Conservation (phyloP, 1,140 invertebrate species). For the Matsumurasca onukii region DNA sequence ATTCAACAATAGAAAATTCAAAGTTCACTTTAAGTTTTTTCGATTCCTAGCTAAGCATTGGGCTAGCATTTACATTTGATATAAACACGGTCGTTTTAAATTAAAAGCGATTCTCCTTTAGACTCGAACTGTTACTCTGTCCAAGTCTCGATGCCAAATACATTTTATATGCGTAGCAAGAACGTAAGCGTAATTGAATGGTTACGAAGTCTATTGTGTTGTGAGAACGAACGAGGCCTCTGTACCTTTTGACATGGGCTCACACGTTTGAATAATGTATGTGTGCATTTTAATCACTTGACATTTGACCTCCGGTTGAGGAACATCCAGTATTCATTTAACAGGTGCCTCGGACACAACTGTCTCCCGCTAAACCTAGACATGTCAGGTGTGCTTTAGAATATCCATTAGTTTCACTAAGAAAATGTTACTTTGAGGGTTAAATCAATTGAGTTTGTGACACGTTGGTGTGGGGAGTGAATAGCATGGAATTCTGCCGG, state of each 20-base stretch:
- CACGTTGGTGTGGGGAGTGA: too few species aligned
- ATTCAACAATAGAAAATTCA: too few species aligned
- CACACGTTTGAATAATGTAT: constrained; percentile 5
- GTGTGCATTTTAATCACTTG: constrained; percentile 17
- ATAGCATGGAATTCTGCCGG: neutral
- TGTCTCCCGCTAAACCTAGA: neutral
- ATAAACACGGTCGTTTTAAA: too few species aligned
- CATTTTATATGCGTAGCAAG: neutral
- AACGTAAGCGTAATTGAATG: neutral
- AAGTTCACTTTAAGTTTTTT: too few species aligned
- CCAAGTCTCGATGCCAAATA: too few species aligned
- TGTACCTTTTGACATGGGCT: constrained; percentile 16
- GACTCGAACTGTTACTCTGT: too few species aligned
- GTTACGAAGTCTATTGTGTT: constrained; percentile 1
- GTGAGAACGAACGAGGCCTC: constrained; percentile 14
- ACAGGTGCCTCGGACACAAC: neutral
- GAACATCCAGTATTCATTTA: constrained; percentile 13
- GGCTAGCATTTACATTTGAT: too few species aligned
- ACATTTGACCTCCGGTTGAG: constrained; percentile 3
- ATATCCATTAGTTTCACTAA: neutral
- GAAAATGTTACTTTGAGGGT: too few species aligned
- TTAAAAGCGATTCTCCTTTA: too few species aligned
- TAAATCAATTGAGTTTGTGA: neutral
- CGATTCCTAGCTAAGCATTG: too few species aligned
- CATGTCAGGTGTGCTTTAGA: neutral